phyloP scores from a whole-genome alignment of 2,113 vertebrate genomes.

The Amblyopsis rosae region DNA sequence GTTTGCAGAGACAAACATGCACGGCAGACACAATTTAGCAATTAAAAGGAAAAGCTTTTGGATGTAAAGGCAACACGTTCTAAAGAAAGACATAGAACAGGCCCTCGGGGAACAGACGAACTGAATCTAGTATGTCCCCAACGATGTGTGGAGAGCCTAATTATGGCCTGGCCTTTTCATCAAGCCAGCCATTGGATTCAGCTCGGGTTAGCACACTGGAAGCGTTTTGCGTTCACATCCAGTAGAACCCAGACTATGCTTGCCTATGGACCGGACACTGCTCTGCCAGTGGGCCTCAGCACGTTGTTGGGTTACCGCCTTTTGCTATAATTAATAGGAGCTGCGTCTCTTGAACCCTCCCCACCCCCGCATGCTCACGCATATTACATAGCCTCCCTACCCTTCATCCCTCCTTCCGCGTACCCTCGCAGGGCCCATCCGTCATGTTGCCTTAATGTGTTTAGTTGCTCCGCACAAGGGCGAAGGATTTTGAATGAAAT shows the following conservation, averaged over 20 bases:
- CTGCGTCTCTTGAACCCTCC: conserved; percentile 16
- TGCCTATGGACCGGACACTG: neutral
- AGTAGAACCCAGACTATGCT: conserved; percentile 20
- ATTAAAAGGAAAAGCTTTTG: conserved; percentile 53
- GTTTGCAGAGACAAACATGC: conserved; percentile 54
- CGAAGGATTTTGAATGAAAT: conserved; percentile 67
- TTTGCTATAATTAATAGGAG: conserved; percentile 72
- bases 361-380: neutral
- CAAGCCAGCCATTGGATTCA: conserved; percentile 74
- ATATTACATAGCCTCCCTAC: conserved; percentile 21
- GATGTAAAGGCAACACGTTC: conserved; percentile 42
- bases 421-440: conserved; percentile 48
- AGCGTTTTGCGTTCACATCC: conserved; percentile 46
- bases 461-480: conserved; percentile 64
- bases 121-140: neutral
- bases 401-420: conserved; percentile 46
- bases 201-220: conserved; percentile 64
- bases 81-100: conserved; percentile 39
- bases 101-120: conserved; percentile 39
- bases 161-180: conserved; percentile 73
- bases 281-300: conserved; percentile 48
- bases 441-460: conserved; percentile 67
- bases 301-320: conserved; percentile 56
- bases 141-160: conserved; percentile 57
- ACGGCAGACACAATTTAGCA: conserved; percentile 54